A percentile compares a stretch with the other conserved stretches of the same genome.
These are phyloP conservation scores for Zoanthus gigantus DNA, from an alignment of 92 coral and sea anemone genomes.

Conservation along the genomic window DNA sequence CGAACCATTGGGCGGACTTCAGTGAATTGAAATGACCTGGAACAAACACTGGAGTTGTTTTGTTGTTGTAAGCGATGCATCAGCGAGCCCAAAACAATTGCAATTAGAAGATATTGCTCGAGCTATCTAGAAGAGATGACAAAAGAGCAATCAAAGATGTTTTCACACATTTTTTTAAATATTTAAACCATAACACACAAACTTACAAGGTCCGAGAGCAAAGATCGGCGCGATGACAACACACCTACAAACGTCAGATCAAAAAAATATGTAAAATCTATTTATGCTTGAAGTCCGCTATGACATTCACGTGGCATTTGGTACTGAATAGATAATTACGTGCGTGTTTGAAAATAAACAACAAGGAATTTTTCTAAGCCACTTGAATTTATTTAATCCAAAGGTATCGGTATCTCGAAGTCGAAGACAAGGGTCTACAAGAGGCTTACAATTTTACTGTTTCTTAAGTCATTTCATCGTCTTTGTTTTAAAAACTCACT, in stretches of 20 bases:
- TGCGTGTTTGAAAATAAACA: neutral
- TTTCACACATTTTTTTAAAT: neutral
- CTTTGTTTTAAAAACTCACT: too few species aligned
- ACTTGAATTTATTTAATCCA: neutral
- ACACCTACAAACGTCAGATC: neutral
- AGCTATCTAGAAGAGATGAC: neutral
- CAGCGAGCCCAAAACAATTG: conserved; percentile 10
- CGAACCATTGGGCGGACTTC: conserved; percentile 15
- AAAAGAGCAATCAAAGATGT: conserved; percentile 15
- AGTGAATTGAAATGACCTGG: neutral
- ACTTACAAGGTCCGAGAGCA: neutral
- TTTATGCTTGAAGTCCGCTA: neutral
- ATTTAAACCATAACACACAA: neutral
- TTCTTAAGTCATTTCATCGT: too few species aligned
- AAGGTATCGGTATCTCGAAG: too few species aligned
- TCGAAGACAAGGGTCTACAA: too few species aligned
- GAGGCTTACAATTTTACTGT: too few species aligned
- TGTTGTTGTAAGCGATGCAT: conserved; percentile 9
- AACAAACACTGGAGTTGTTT: neutral
- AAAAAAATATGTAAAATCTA: neutral
- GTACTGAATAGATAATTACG: neutral
- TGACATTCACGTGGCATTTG: neutral
- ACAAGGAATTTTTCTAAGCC: neutral
- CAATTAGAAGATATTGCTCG: neutral
- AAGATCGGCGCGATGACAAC: neutral